Evolutionary conservation across 2,797 vertebrate species (phyloP).

Genomic region (Silurus aristotelis): DNA sequence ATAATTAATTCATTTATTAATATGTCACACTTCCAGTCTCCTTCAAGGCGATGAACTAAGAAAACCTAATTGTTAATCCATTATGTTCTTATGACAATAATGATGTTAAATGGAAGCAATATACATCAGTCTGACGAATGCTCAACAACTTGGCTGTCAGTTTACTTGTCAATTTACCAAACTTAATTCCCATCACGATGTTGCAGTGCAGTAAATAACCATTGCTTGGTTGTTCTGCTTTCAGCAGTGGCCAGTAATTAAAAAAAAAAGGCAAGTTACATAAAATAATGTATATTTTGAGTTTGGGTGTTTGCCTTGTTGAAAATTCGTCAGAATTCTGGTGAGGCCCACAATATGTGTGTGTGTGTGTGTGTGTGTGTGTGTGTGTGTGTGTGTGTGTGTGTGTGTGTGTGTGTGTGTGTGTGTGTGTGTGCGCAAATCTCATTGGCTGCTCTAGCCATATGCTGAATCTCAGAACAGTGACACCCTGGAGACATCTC

Average conservation of each 20-base stretch:
- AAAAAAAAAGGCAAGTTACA: neutral
- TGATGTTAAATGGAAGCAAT: conserved; percentile 47
- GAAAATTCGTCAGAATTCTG: conserved; percentile 40
- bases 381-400: neutral
- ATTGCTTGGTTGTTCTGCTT: conserved; percentile 15
- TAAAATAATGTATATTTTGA: neutral
- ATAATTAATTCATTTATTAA: neutral
- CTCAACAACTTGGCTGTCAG: conserved; percentile 38
- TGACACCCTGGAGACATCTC: conserved; percentile 33
- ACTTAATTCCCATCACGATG: conserved; percentile 6
- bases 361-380: neutral
- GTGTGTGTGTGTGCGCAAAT: neutral
- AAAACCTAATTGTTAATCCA: conserved; percentile 36
- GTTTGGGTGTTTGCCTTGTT: conserved; percentile 30
- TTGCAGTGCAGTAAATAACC: conserved; percentile 3
- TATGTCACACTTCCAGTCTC: conserved; percentile 18
- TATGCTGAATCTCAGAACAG: conserved; percentile 24
- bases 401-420: neutral
- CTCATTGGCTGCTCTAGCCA: conserved; percentile 9
- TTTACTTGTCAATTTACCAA: conserved; percentile 26
- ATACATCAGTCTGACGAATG: conserved; percentile 39
- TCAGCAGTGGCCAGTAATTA: conserved; percentile 1
- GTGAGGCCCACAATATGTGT: conserved; percentile 28
- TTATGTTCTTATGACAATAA: conserved; percentile 35
- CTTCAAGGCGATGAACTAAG: conserved; percentile 30